These are phyloP conservation scores for Thamnophis elegans DNA, from an alignment of 2,797 vertebrate genomes.

Conservation along the genomic window DNA sequence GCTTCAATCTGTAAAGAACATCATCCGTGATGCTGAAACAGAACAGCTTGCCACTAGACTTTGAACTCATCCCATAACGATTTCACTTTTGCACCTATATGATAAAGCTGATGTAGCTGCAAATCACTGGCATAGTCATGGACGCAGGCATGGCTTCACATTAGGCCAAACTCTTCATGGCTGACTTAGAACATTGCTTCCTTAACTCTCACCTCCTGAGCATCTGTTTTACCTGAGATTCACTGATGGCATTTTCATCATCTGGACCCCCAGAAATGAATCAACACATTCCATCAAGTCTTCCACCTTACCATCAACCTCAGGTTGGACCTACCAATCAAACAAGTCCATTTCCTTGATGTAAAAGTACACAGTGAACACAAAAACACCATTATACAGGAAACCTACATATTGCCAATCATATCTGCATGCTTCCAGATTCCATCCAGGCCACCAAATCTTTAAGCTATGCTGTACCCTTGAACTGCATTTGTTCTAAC, in stretches of 20 bases:
- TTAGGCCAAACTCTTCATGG: background rate
- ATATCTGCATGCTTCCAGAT: background rate
- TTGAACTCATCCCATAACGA: background rate
- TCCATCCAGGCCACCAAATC: background rate
- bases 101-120: background rate
- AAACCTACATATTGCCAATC: background rate
- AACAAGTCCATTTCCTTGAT: background rate
- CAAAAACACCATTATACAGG: background rate
- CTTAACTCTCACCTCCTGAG: background rate
- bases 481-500: background rate
- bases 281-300: background rate
- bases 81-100: background rate
- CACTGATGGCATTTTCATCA: background rate
- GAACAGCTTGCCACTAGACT: background rate
- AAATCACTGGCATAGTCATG: background rate
- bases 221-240: background rate
- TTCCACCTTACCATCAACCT: background rate
- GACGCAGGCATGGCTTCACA: background rate
- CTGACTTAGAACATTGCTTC: background rate
- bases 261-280: background rate
- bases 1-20: background rate
- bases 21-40: background rate
- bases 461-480: background rate
- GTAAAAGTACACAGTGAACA: background rate
- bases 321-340: background rate